Conservation (phyloP, 2,113 vertebrate species). For the Pollachius pollachius region DNA sequence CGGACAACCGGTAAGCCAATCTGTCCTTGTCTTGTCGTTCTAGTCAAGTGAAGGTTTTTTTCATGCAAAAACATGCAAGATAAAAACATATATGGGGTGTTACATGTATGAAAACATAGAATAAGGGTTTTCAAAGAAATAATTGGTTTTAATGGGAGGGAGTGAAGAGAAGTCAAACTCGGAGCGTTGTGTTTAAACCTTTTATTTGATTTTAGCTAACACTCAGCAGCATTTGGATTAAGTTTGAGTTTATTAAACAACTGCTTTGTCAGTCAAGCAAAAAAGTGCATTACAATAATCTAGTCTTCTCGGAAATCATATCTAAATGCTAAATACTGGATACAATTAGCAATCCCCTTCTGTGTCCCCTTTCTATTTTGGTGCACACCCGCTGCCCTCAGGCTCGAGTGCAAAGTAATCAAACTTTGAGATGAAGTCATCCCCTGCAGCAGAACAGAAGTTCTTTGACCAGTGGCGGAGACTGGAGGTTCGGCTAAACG, state of each 20-base stretch:
- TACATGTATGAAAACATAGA: not conserved
- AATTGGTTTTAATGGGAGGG: conserved; percentile 1
- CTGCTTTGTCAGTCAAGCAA: no score
- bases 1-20: no score
- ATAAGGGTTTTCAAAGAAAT: conserved; percentile 3
- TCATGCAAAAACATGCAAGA: not conserved
- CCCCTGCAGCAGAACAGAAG: not conserved
- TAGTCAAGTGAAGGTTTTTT: conserved; percentile 3
- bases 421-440: conserved; percentile 1
- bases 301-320: not conserved
- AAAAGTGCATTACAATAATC: not conserved
- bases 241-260: not conserved
- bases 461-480: not conserved
- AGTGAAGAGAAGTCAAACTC: conserved; percentile 6
- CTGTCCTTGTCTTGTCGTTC: no score
- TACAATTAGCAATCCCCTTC: not conserved
- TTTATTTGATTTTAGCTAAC: not conserved
- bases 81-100: not conserved
- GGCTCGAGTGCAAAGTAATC: not conserved
- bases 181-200: not conserved
- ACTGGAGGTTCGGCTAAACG: not conserved
- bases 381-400: not conserved
- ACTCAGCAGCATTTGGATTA: not conserved
- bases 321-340: not conserved
- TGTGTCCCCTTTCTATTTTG: not conserved